Percentiles rank a stretch among this genome's conserved stretches.
Evolutionary conservation across 1,140 invertebrate species (phyloP).

Genomic region (Reticulitermes speratus): DNA sequence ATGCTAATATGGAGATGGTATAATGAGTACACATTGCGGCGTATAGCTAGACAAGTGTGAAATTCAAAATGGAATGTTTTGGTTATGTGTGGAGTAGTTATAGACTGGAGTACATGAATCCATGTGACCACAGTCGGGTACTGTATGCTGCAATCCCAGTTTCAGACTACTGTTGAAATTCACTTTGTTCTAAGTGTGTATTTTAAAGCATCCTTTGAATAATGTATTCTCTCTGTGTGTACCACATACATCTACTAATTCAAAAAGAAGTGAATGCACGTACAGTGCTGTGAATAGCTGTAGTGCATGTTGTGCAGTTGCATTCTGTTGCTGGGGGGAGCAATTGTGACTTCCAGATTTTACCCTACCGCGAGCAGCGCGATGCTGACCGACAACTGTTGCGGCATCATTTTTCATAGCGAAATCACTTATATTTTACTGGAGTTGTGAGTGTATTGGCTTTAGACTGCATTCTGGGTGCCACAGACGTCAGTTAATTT

Average conservation of each 20-base stretch:
- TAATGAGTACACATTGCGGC: too few relatives aligned
- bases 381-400: neutral
- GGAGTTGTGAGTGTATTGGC: neutral
- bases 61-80: neutral
- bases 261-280: neutral
- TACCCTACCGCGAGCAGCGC: neutral
- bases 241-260: neutral
- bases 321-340: neutral
- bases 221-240: neutral
- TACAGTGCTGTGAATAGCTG: neutral
- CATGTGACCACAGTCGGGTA: neutral
- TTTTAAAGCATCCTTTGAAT: neutral
- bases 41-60: too few relatives aligned
- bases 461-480: too few relatives aligned
- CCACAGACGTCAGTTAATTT: too few relatives aligned
- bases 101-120: neutral
- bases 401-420: neutral
- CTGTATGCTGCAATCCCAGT: neutral
- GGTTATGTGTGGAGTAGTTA: neutral
- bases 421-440: neutral
- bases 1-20: too few relatives aligned
- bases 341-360: too few relatives aligned
- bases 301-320: neutral
- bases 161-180: neutral
- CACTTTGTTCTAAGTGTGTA: neutral